Evolutionary conservation across 2,797 vertebrate species (phyloP), one percentile per base, ranked within the genome.

Genomic region (Enteromius trimaculatus): DNA sequence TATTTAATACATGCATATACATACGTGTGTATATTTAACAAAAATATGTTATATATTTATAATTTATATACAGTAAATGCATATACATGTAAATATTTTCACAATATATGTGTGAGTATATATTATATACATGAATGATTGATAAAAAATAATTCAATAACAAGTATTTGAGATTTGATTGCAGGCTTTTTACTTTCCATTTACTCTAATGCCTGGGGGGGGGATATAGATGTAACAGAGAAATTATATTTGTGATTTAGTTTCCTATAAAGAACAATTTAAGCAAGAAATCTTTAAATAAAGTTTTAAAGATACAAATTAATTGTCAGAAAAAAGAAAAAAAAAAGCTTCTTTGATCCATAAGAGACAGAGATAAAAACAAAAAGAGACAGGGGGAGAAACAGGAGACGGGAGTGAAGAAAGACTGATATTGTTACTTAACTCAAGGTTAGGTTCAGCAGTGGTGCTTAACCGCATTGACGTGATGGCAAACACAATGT

Each of bases 391-490:
- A 65, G 29, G 62, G 53, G 34, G 42, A 26, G 16, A n/a, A n/a
- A 13, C 17, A 55, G 51, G 14, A 69, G 51, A 34, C 3, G 34
- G 16, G 37, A 29, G n/a, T 37, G 62, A 72, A 23, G 53, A 7
- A 29, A 62, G 23, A 34, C 19, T 49, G 42, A 39, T 78, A 39
- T 11, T 60, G 70, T 84, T 72, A 75, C 37, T 80, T 80, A 80
- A 80, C 83, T 75, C 68, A 78, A 80, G 79, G 69, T 58, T 80
- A 68, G 74, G 29, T 79, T 79, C 82, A 72, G 72, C 78, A 47
- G 70, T 81, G 44, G 70, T 84, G 34, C 55, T 83, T 64, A 86
- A 79, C 66, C 49, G 16, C 44, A 58, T 79, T 14, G 44, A 80
- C 69, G 74, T 83, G 39, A 58, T 64, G 29, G 49, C 21, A 39